Percentiles rank a stretch among this genome's conserved stretches.
phyloP scores from a whole-genome alignment of 2,113 vertebrate genomes.

The Rissa tridactyla region DNA sequence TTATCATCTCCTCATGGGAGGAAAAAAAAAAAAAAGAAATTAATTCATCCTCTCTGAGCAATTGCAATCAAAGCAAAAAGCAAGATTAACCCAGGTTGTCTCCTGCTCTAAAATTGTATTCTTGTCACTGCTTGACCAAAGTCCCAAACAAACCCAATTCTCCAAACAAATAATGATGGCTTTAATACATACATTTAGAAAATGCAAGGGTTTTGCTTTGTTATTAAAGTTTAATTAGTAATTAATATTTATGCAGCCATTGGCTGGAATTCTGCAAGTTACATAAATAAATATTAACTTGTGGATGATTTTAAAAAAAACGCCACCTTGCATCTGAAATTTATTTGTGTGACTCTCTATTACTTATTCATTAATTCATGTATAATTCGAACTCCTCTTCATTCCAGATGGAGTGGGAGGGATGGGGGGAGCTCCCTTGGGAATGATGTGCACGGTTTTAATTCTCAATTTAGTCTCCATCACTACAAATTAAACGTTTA shows the following conservation, averaged over 20 bases:
- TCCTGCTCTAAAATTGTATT: neutral
- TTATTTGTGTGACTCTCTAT: constrained; percentile 48
- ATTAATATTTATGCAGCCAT: constrained; percentile 76
- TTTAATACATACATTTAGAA: constrained; percentile 28
- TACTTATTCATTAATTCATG: constrained; percentile 62
- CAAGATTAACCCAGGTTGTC: neutral
- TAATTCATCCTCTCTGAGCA: neutral
- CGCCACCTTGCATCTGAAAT: constrained; percentile 15
- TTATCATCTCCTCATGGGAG: neutral
- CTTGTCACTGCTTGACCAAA: neutral
- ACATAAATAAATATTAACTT: constrained; percentile 78
- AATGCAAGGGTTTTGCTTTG: constrained; percentile 27
- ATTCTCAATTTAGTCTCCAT: constrained; percentile 55
- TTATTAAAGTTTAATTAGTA: constrained; percentile 73
- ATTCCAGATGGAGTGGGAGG: constrained; percentile 53
- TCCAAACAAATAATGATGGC: neutral
- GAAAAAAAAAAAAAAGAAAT: neutral
- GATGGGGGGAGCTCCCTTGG: neutral
- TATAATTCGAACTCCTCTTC: constrained; percentile 43
- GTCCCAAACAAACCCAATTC: constrained; percentile 4
- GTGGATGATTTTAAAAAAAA: neutral
- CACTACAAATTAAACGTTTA: constrained; percentile 40
- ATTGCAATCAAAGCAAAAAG: neutral
- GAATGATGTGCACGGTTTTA: constrained; percentile 11
- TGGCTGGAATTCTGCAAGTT: constrained; percentile 38